Evolutionary conservation across 2,888 invertebrate species (phyloP).

Genomic region (Diadegma fenestrale): DNA sequence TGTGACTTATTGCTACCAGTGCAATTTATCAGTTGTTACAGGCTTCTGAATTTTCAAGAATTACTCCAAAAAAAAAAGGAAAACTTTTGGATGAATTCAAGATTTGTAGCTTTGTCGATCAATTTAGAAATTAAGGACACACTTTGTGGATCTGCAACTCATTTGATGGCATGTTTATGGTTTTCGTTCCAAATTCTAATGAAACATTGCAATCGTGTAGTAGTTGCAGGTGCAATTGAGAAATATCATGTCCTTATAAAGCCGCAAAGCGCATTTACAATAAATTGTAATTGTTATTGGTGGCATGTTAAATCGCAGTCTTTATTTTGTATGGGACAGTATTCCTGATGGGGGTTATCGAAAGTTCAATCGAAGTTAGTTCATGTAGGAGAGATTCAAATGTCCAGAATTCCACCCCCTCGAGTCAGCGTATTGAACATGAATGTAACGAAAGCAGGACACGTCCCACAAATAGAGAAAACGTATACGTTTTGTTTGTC

Average conservation of each 20-base stretch:
- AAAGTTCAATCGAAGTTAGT: conserved; percentile 52
- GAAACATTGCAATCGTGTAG: conserved; percentile 1
- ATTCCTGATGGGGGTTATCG: conserved; percentile 39
- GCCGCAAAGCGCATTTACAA: background rate
- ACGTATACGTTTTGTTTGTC: conserved; percentile 55
- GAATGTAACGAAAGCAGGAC: conserved; percentile 41
- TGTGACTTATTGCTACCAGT: conserved; percentile 8
- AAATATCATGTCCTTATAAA: background rate
- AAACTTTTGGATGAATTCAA: too few relatives aligned
- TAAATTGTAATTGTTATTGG: conserved; percentile 10
- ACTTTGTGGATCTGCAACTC: background rate
- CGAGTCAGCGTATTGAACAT: background rate
- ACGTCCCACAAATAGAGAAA: conserved; percentile 21
- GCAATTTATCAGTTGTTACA: conserved; percentile 17
- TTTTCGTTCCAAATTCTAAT: background rate
- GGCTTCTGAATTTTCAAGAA: background rate
- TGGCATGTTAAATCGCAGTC: conserved; percentile 39
- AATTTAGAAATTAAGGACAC: background rate
- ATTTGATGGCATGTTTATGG: background rate
- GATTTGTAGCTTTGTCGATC: background rate
- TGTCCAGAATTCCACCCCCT: conserved; percentile 44
- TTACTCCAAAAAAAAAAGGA: background rate
- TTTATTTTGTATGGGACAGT: conserved; percentile 7
- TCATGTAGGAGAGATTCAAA: conserved; percentile 62
- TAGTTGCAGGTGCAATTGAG: conserved; percentile 62